These are phyloP conservation scores for Epizoanthus rinbou DNA, from an alignment of 92 coral and sea anemone species.

Conservation along the genomic window DNA sequence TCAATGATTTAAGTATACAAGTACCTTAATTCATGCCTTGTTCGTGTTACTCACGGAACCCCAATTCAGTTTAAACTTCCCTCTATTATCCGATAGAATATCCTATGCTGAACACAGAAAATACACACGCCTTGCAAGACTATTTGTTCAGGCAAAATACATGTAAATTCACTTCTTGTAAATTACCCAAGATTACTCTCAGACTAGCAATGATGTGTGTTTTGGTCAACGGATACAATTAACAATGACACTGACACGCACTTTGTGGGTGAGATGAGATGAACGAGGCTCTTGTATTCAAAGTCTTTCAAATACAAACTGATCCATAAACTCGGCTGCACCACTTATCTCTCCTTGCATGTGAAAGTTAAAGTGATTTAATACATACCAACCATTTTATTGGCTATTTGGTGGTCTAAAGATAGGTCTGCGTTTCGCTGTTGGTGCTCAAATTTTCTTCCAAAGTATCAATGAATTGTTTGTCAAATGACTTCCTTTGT, in stretches of 20 bases:
- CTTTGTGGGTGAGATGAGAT: background rate
- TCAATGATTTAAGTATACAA: background rate
- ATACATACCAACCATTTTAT: constrained; percentile 6
- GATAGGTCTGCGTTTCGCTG: background rate
- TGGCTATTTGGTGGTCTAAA: background rate
- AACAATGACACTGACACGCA: background rate
- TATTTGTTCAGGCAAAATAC: background rate
- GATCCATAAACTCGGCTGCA: background rate
- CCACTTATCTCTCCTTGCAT: background rate
- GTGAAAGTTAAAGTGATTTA: background rate
- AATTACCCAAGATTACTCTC: background rate
- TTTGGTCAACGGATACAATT: constrained; percentile 29
- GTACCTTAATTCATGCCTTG: background rate
- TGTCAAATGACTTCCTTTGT: constrained; percentile 8
- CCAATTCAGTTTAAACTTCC: no score
- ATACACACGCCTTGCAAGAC: background rate
- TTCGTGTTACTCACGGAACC: background rate
- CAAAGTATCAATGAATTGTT: background rate
- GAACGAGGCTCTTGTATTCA: background rate
- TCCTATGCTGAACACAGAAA: background rate
- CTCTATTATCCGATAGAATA: background rate
- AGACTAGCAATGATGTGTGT: background rate
- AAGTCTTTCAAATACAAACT: background rate
- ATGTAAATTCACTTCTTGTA: background rate
- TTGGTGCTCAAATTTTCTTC: background rate